Percentiles rank a stretch among this genome's conserved stretches.
phyloP scores from a whole-genome alignment of 2,888 invertebrate genomes.

The Cheilosia vernalis region DNA sequence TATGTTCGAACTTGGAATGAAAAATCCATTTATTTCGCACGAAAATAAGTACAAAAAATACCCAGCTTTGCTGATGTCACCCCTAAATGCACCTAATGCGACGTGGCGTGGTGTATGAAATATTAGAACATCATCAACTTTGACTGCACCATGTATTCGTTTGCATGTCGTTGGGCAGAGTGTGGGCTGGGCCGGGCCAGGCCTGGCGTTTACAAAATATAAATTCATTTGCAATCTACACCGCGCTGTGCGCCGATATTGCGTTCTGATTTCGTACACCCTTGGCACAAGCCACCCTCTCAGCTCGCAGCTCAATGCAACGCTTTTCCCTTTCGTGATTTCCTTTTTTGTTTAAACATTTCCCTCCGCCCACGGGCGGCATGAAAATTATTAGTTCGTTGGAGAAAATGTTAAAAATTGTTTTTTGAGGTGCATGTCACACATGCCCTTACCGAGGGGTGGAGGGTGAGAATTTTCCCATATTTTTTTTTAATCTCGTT shows the following conservation, averaged over 20 bases:
- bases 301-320: not conserved
- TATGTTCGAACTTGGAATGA: not conserved
- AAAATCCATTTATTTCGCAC: not conserved
- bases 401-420: conserved; percentile 33
- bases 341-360: conserved; percentile 13
- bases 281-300: not conserved
- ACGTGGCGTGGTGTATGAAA: conserved; percentile 45
- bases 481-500: conserved; percentile 4
- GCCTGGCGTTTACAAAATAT: conserved; percentile 11
- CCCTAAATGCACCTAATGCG: conserved; percentile 34
- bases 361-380: conserved; percentile 37
- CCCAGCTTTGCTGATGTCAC: conserved; percentile 40
- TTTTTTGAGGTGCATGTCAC: conserved; percentile 45
- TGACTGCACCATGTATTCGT: conserved; percentile 27
- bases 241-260: conserved; percentile 11
- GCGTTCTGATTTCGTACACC: conserved; percentile 24
- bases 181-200: not conserved
- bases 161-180: not conserved
- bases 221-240: conserved; percentile 57
- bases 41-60: not conserved
- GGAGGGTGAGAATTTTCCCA: conserved; percentile 2
- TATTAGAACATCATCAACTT: conserved; percentile 61
- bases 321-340: not conserved
- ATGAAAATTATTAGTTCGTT: conserved; percentile 48
- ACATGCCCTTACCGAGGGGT: conserved; percentile 6